Percentiles rank a stretch among this genome's conserved stretches.
Evolutionary conservation across 2,888 invertebrate genomes (phyloP).

Genomic region (Drosophila hamatofila): DNA sequence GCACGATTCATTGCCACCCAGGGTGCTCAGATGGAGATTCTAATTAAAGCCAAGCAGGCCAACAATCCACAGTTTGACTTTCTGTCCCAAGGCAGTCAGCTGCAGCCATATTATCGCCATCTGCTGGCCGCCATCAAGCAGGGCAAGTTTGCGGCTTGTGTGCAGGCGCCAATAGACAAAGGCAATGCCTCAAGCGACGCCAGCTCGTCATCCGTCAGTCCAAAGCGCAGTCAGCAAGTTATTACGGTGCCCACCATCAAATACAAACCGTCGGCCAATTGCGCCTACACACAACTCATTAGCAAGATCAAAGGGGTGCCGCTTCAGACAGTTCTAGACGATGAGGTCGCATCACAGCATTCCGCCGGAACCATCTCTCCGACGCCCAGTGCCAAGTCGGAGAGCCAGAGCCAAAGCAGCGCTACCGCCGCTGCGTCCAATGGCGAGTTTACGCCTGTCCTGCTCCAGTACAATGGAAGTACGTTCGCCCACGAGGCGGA

Average conservation of each 20-base stretch:
- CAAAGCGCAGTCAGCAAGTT: slow-evolving; percentile 59
- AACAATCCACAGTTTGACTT: slow-evolving; percentile 97
- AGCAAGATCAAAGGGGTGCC: slow-evolving; percentile 92
- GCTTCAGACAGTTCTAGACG: slow-evolving; percentile 77
- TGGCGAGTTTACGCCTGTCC: slow-evolving; percentile 79
- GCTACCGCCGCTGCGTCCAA: slow-evolving; percentile 4
- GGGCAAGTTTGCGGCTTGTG: slow-evolving; percentile 86
- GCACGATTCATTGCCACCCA: slow-evolving; percentile 94
- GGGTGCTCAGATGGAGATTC: slow-evolving; percentile 99
- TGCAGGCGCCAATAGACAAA: slow-evolving; percentile 33
- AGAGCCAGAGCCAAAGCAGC: slow-evolving; percentile 54
- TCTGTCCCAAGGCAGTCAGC: slow-evolving; percentile 92
- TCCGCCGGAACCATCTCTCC: slow-evolving; percentile 70
- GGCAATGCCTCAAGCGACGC: slow-evolving; percentile 39
- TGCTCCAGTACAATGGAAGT: slow-evolving; percentile 83
- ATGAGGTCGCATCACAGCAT: slow-evolving; percentile 68
- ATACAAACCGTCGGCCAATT: slow-evolving; percentile 94
- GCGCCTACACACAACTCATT: slow-evolving; percentile 94
- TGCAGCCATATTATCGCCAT: slow-evolving; percentile 96
- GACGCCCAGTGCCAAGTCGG: slow-evolving; percentile 57
- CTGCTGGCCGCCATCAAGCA: slow-evolving; percentile 89
- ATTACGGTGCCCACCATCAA: slow-evolving; percentile 87
- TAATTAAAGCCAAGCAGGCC: slow-evolving; percentile 98
- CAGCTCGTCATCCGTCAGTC: slow-evolving; percentile 22
- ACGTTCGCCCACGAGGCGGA: slow-evolving; percentile 69